phyloP scores from a whole-genome alignment of 2,113 vertebrate genomes.

The Tricholaema leucomelas region DNA sequence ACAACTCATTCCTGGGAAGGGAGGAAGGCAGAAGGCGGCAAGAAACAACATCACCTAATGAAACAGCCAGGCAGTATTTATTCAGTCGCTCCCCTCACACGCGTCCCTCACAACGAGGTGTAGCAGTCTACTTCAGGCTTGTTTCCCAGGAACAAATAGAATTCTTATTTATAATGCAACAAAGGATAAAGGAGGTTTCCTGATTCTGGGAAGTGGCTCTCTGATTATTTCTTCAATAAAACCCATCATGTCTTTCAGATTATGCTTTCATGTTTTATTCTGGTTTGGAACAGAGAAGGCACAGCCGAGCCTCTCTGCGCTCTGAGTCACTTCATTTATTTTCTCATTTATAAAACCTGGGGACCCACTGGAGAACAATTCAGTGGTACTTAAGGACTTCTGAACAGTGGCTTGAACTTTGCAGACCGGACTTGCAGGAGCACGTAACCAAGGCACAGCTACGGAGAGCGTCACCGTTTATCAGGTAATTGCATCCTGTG shows the following conservation, averaged over 20 bases:
- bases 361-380: neutral
- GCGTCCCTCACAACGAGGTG: neutral
- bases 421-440: neutral
- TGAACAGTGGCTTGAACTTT: neutral
- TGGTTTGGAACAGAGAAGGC: neutral
- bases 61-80: slow-evolving; percentile 20
- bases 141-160: slow-evolving; percentile 46
- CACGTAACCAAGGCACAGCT: neutral
- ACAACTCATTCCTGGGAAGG: neutral
- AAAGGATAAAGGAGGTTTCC: slow-evolving; percentile 45
- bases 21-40: neutral
- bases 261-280: slow-evolving; percentile 39
- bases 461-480: neutral
- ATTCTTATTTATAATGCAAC: slow-evolving; percentile 68
- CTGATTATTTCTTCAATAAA: slow-evolving; percentile 57
- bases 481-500: slow-evolving; percentile 31
- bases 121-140: neutral
- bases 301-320: neutral
- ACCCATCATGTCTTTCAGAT: neutral
- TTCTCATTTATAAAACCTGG: slow-evolving; percentile 24
- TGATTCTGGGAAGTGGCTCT: slow-evolving; percentile 27
- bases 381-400: neutral
- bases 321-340: neutral
- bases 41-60: slow-evolving; percentile 26
- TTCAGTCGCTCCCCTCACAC: neutral